phyloP scores from a whole-genome alignment of 2,888 invertebrate species.

The Xanthorhoe spadicearia region DNA sequence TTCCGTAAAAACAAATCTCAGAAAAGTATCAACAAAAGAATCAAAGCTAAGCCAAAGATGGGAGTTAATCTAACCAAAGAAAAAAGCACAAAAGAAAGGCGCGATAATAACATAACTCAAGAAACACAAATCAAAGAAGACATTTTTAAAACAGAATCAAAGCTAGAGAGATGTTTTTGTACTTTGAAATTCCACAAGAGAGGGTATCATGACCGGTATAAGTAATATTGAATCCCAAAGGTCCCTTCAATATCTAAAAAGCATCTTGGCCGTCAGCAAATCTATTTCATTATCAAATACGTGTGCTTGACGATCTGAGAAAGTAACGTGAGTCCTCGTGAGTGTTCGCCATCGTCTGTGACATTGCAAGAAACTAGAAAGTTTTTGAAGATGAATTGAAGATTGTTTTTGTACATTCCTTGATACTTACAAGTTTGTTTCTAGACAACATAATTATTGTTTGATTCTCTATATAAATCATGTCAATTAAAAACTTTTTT shows the following conservation, averaged over 20 bases:
- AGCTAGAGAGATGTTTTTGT: constrained; percentile 21
- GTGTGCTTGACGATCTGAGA: not conserved
- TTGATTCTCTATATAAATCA: not conserved
- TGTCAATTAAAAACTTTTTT: constrained; percentile 1
- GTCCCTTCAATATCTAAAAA: not conserved
- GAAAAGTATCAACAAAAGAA: not conserved
- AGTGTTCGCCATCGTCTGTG: constrained; percentile 21
- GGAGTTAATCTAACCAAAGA: constrained; percentile 13
- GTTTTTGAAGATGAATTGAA: too few species aligned
- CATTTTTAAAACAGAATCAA: constrained; percentile 6
- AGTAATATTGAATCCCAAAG: not conserved
- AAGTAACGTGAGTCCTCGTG: constrained; percentile 15
- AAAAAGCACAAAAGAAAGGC: not conserved
- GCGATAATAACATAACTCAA: not conserved
- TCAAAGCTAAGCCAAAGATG: constrained; percentile 2
- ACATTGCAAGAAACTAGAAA: not conserved
- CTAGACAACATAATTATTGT: constrained; percentile 3
- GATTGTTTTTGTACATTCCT: constrained; percentile 6
- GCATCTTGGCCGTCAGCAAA: not conserved
- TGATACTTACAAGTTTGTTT: constrained; percentile 3
- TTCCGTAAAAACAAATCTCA: constrained; percentile 44
- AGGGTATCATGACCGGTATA: not conserved
- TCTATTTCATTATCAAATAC: constrained; percentile 2
- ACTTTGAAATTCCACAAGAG: constrained; percentile 24
- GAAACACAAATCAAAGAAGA: not conserved